Percentiles rank a stretch among this genome's conserved stretches.
Conservation (phyloP, 2,113 vertebrate species). For the Saccopteryx leptura region DNA sequence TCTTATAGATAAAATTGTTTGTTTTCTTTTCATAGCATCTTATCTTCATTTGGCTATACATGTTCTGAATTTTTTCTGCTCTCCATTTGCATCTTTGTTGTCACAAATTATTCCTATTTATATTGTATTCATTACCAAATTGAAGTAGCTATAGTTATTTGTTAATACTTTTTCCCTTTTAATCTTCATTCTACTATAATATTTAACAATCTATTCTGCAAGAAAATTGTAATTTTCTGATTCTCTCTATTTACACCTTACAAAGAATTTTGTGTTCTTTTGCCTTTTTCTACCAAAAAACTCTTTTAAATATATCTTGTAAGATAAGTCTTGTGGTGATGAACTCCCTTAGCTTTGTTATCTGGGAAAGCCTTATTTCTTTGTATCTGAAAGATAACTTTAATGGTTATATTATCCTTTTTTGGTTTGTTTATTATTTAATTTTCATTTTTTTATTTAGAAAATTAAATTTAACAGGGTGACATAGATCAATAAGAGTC, state of each 20-base stretch:
- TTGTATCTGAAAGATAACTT: background rate
- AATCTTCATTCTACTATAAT: background rate
- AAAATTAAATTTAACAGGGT: too few relatives aligned
- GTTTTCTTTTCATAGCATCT: background rate
- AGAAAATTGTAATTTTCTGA: background rate
- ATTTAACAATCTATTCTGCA: background rate
- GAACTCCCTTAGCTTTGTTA: too few relatives aligned
- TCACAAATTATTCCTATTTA: background rate
- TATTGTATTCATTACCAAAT: background rate
- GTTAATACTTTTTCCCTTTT: background rate
- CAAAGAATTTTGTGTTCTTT: background rate
- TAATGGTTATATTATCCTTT: background rate
- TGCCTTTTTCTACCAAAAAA: background rate
- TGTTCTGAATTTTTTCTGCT: background rate
- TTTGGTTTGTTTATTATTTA: background rate
- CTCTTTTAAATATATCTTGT: background rate
- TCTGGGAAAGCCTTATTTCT: background rate
- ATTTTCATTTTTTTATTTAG: too few relatives aligned
- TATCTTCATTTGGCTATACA: background rate
- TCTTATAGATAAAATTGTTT: background rate
- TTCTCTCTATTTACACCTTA: background rate
- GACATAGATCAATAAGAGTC: too few relatives aligned
- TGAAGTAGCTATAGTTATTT: background rate
- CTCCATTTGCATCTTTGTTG: background rate
- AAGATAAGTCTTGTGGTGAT: background rate